Conservation (phyloP, 1,140 invertebrate species). For the Aphaenogaster rudis region DNA sequence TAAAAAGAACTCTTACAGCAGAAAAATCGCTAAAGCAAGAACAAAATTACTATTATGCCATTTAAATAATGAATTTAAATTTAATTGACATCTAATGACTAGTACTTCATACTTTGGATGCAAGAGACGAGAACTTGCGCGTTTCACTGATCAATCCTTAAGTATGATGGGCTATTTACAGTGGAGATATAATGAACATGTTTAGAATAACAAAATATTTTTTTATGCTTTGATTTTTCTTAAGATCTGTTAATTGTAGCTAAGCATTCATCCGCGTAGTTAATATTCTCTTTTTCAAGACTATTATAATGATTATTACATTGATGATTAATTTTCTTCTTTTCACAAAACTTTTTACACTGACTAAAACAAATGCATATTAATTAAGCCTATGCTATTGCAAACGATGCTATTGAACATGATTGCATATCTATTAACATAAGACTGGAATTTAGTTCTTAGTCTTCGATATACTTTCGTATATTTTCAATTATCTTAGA, state of each 20-base stretch:
- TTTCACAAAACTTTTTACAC: neutral
- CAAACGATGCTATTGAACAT: slow-evolving; percentile 30
- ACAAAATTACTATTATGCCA: neutral
- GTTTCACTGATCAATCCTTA: neutral
- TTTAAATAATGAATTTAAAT: slow-evolving; percentile 23
- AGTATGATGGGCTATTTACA: slow-evolving; percentile 44
- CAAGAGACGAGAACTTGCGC: slow-evolving; percentile 30
- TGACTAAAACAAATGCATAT: slow-evolving; percentile 17
- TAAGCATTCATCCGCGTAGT: slow-evolving; percentile 2
- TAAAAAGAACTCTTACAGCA: neutral
- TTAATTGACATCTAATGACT: slow-evolving; percentile 37
- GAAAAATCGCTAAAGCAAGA: neutral
- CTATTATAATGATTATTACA: slow-evolving; percentile 9
- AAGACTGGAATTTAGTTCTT: neutral
- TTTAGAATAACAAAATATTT: slow-evolving; percentile 57
- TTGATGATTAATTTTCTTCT: slow-evolving; percentile 3
- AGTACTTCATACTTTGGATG: slow-evolving; percentile 25
- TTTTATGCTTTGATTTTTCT: slow-evolving; percentile 31
- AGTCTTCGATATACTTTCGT: slow-evolving; percentile 45
- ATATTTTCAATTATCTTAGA: slow-evolving; percentile 6
- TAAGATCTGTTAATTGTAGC: slow-evolving; percentile 20
- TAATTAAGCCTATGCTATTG: neutral
- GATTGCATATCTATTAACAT: slow-evolving; percentile 19
- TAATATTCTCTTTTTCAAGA: slow-evolving; percentile 13
- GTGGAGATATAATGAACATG: neutral